Evolutionary conservation across 2,113 vertebrate genomes (phyloP).

Genomic region (Charina bottae): DNA sequence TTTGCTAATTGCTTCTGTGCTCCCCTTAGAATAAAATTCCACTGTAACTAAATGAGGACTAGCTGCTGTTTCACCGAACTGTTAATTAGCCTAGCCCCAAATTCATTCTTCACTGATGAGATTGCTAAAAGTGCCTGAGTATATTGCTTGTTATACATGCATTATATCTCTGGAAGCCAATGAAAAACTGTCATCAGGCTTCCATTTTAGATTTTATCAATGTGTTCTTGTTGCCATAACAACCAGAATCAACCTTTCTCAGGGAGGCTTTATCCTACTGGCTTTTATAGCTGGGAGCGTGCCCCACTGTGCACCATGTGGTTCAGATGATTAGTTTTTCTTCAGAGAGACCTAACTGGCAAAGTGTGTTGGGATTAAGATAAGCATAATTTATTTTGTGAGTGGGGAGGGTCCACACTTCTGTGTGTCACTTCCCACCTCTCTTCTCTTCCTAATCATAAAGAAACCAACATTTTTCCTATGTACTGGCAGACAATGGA

Average conservation of each 20-base stretch:
- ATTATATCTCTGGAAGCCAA: slow-evolving; percentile 66
- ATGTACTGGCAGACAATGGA: slow-evolving; percentile 79
- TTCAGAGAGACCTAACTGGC: slow-evolving; percentile 60
- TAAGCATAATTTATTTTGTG: slow-evolving; percentile 71
- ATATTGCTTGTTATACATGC: slow-evolving; percentile 37
- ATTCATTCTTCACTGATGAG: slow-evolving; percentile 41
- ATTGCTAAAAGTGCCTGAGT: slow-evolving; percentile 32
- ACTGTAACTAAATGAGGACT: slow-evolving; percentile 22
- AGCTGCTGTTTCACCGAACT: slow-evolving; percentile 23
- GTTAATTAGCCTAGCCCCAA: slow-evolving; percentile 29
- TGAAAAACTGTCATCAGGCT: slow-evolving; percentile 68
- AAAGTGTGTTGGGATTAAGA: slow-evolving; percentile 77
- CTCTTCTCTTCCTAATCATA: slow-evolving; percentile 48
- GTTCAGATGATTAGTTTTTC: slow-evolving; percentile 75
- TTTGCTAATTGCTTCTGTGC: not conserved
- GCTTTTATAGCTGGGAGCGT: slow-evolving; percentile 65
- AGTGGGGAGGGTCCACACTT: slow-evolving; percentile 61
- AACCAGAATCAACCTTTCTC: slow-evolving; percentile 72
- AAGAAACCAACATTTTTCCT: slow-evolving; percentile 67
- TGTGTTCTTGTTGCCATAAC: slow-evolving; percentile 76
- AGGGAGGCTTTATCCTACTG: slow-evolving; percentile 56
- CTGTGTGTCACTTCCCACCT: slow-evolving; percentile 63
- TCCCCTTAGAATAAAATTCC: slow-evolving; percentile 6
- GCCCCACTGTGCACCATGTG: slow-evolving; percentile 77
- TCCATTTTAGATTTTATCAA: slow-evolving; percentile 73